phyloP scores from a whole-genome alignment of 2,113 vertebrate genomes.

The Festucalex cinctus region DNA sequence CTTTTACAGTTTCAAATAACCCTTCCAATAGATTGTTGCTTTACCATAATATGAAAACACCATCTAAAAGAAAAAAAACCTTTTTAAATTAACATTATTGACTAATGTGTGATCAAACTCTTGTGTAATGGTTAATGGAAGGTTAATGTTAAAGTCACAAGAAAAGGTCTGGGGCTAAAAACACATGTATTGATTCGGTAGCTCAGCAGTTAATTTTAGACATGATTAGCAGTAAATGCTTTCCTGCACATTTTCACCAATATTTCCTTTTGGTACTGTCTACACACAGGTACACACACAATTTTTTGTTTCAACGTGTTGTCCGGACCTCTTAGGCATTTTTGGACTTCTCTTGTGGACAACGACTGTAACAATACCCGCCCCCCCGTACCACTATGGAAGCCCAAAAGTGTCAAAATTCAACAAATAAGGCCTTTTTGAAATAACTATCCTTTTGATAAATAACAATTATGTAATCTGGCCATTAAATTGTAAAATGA shows the following conservation, averaged over 20 bases:
- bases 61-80: slow-evolving; percentile 76
- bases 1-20: slow-evolving; percentile 82
- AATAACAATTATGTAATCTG: too few species aligned
- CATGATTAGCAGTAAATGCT: slow-evolving; percentile 79
- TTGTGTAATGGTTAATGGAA: slow-evolving; percentile 97
- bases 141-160: slow-evolving; percentile 94
- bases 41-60: slow-evolving; percentile 94
- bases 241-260: slow-evolving; percentile 64
- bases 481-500: too few species aligned
- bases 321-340: not conserved
- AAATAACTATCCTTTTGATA: too few species aligned
- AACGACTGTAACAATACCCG: too few species aligned
- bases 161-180: slow-evolving; percentile 94
- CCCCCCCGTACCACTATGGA: too few species aligned
- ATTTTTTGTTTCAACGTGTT: not conserved
- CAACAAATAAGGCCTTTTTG: too few species aligned
- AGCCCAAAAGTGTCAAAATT: too few species aligned
- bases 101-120: slow-evolving; percentile 89
- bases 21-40: slow-evolving; percentile 80
- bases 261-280: slow-evolving; percentile 54
- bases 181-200: slow-evolving; percentile 93
- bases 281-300: not conserved
- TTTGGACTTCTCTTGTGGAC: not conserved
- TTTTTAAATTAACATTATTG: slow-evolving; percentile 86
- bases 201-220: slow-evolving; percentile 79